Evolutionary conservation across 1,140 invertebrate genomes (phyloP).

Genomic region (Eubasilissa regina): DNA sequence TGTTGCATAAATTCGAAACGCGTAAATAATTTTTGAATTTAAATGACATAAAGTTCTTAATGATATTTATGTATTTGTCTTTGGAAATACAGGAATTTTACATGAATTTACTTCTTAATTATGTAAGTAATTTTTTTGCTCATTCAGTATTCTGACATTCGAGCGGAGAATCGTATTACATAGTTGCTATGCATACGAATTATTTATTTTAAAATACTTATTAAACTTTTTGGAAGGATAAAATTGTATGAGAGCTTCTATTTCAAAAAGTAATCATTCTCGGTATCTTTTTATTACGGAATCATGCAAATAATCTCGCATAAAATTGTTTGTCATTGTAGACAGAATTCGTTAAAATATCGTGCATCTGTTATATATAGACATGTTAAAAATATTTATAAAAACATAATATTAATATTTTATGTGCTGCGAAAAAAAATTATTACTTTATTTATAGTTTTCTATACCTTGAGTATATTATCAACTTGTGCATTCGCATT

Average conservation of each 20-base stretch:
- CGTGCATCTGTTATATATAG: too few species aligned
- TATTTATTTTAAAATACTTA: slow-evolving; percentile 1
- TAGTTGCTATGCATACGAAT: slow-evolving; percentile 18
- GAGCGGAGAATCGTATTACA: slow-evolving; percentile 2
- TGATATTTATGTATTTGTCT: not conserved
- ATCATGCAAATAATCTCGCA: slow-evolving; percentile 5
- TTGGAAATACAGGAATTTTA: not conserved
- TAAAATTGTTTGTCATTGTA: too few species aligned
- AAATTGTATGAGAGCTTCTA: not conserved
- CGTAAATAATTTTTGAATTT: not conserved
- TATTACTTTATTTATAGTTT: too few species aligned
- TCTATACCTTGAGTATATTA: too few species aligned
- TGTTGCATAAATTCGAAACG: not conserved
- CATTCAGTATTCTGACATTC: slow-evolving; percentile 18
- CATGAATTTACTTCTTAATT: not conserved
- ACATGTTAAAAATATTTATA: too few species aligned
- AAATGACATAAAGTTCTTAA: too few species aligned
- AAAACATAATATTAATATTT: too few species aligned
- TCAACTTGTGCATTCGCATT: too few species aligned
- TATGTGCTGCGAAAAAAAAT: too few species aligned
- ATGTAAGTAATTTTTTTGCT: slow-evolving; percentile 1
- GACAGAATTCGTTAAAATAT: too few species aligned
- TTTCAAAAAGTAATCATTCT: not conserved
- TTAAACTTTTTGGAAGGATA: not conserved
- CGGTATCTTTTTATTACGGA: not conserved